A percentile compares a stretch with the other conserved stretches of the same genome.
These are phyloP conservation scores for Lepas anatifera DNA, from an alignment of 2,888 invertebrate genomes.

Conservation along the genomic window DNA sequence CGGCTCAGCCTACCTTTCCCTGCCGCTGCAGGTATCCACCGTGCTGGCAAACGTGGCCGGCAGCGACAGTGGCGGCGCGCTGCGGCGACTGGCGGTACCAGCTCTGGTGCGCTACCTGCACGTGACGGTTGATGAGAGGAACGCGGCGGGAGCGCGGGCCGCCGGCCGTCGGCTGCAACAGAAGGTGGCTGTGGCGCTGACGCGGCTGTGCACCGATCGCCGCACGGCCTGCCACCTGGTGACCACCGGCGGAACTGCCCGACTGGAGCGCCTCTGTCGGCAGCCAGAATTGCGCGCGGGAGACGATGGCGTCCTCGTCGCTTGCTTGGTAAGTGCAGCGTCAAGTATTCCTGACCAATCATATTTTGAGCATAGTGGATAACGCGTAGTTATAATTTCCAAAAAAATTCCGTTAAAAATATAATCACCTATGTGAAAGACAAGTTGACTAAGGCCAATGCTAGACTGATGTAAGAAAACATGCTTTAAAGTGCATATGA, in stretches of 20 bases:
- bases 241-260: neutral
- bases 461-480: no score
- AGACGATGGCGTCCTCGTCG: neutral
- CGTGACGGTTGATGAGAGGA: neutral
- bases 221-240: conserved; percentile 7
- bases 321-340: neutral
- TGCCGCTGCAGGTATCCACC: conserved; percentile 50
- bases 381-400: no score
- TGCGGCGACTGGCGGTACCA: neutral
- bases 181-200: neutral
- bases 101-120: neutral
- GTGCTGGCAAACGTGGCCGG: conserved; percentile 74
- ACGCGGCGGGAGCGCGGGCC: neutral
- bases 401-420: no score
- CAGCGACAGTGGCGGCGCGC: conserved; percentile 48
- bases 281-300: neutral
- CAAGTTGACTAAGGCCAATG: no score
- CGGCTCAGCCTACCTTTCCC: no score
- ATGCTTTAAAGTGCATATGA: no score
- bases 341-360: no score
- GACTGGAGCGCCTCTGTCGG: neutral
- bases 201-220: neutral
- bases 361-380: no score
- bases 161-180: neutral
- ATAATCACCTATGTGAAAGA: no score